These are phyloP conservation scores for Sipunculus nudus DNA, from an alignment of 2,888 invertebrate species.

Conservation along the genomic window DNA sequence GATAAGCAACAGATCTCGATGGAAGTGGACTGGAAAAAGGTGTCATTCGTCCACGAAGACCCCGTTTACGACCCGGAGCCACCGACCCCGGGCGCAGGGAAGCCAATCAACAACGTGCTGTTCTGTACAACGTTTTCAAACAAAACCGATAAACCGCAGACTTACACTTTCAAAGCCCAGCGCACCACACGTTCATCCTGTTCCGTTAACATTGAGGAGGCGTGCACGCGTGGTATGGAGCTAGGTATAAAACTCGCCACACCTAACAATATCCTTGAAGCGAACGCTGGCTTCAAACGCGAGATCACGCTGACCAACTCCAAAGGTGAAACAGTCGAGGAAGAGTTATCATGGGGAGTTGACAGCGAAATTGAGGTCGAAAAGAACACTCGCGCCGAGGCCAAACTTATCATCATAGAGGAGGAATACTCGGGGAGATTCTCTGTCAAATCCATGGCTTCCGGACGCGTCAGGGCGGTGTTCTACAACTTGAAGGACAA, in stretches of 20 bases:
- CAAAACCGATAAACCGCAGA: slow-evolving; percentile 56
- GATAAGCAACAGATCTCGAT: slow-evolving; percentile 52
- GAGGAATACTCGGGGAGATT: slow-evolving; percentile 67
- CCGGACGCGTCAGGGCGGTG: slow-evolving; percentile 59
- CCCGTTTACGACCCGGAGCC: slow-evolving; percentile 50
- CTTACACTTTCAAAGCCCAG: slow-evolving; percentile 62
- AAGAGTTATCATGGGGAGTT: slow-evolving; percentile 67
- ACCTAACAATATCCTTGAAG: slow-evolving; percentile 66
- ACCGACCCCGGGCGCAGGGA: slow-evolving; percentile 23
- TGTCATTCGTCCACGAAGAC: slow-evolving; percentile 57
- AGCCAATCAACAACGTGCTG: slow-evolving; percentile 44
- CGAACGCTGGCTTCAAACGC: slow-evolving; percentile 65
- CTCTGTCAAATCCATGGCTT: slow-evolving; percentile 56
- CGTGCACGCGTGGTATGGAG: slow-evolving; percentile 64
- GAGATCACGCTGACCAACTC: slow-evolving; percentile 63
- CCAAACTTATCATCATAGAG: slow-evolving; percentile 67
- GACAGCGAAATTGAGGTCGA: slow-evolving; percentile 67
- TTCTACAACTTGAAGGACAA: slow-evolving; percentile 65
- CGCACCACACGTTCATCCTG: slow-evolving; percentile 56
- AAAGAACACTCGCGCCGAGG: slow-evolving; percentile 65
- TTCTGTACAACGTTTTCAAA: slow-evolving; percentile 62
- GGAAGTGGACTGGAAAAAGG: slow-evolving; percentile 65
- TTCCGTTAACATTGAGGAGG: slow-evolving; percentile 53
- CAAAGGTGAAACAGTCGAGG: slow-evolving; percentile 61
- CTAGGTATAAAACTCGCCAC: slow-evolving; percentile 67